Evolutionary conservation across 2,888 invertebrate species (phyloP), one percentile per base, ranked within the genome.

Genomic region (Ichneumoninae sp.): DNA sequence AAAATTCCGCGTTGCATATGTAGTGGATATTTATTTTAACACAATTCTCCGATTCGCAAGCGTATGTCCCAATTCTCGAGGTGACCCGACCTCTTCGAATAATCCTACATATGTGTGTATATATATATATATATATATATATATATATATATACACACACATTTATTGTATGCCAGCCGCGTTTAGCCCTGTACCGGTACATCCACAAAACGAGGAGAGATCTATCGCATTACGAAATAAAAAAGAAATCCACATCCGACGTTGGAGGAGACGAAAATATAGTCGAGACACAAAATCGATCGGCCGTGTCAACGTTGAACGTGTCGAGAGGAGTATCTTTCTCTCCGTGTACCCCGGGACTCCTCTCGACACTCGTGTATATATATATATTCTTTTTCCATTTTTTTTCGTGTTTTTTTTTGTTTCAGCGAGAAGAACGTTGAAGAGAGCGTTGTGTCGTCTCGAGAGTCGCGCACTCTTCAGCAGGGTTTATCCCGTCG

Each of bases 401-500:
- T 83, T 33, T 68, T 30, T 52, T 74, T 47, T 52, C 26, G 26
- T 26, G 26, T 3, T 68, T 52, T 78, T 72, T 62, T 82, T 66
- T 78, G 68, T 78, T 72, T 77, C 60, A 66, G 72, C 79, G 62
- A 19, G 19, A 22, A 54, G 52, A 70, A 60, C 44, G 44, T 77
- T 69, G 44, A 76, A 82, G 84, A 84, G 84, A 82, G 71, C 79
- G 76, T 76, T 26, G 69, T 78, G 85, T 84, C 76, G 81, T 85
- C 82, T 70, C 81, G 76, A 66, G 84, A 78, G 70, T 57, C 80
- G 74, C 68, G 84, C 79, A 77, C 85, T 85, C 85, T 69, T 85
- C 85, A 85, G 80, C 82, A 70, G 85, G 85, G 85, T 82, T 85
- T 85, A 85, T 82, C 85, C 85, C 85, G 85, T 85, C 85, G 85